Conservation (phyloP, 2,113 vertebrate genomes). For the Chrysemys picta region DNA sequence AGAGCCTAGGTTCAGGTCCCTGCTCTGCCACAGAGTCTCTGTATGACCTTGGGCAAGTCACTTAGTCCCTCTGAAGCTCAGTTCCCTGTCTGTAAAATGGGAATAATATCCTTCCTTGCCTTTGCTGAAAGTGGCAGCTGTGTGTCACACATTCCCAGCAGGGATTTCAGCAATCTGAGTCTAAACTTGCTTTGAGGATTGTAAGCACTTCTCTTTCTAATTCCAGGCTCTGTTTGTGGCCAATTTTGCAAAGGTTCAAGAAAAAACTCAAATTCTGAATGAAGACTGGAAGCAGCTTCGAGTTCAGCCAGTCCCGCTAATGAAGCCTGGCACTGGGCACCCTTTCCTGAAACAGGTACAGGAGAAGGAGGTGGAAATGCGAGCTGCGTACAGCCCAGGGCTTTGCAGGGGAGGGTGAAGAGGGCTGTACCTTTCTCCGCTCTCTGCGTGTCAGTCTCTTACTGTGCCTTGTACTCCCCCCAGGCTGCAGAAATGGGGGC, state of each 20-base stretch:
- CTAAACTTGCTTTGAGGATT: accelerated
- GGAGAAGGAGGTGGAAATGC: not conserved
- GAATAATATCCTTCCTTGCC: not conserved
- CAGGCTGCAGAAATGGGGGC: not conserved
- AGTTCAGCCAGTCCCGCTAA: constrained; percentile 89
- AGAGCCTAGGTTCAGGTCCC: not conserved
- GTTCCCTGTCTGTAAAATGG: not conserved
- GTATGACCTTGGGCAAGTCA: not conserved
- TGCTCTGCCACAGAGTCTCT: not conserved
- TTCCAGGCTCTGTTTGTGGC: constrained; percentile 89
- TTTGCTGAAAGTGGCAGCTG: not conserved
- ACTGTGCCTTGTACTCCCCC: accelerated
- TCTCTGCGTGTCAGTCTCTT: not conserved
- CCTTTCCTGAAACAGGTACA: constrained; percentile 89
- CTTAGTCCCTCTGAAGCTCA: not conserved
- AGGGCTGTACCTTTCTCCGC: not conserved
- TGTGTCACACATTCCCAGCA: not conserved
- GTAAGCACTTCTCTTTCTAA: not conserved
- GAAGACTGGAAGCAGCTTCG: constrained; percentile 93
- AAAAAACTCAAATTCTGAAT: constrained; percentile 89
- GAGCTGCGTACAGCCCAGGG: not conserved
- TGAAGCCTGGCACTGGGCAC: constrained; percentile 85
- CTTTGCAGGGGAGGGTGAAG: not conserved
- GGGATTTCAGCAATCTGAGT: not conserved
- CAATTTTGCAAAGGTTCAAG: constrained; percentile 93